Conservation (phyloP, 2,797 vertebrate genomes). For the Serranus cabrilla region DNA sequence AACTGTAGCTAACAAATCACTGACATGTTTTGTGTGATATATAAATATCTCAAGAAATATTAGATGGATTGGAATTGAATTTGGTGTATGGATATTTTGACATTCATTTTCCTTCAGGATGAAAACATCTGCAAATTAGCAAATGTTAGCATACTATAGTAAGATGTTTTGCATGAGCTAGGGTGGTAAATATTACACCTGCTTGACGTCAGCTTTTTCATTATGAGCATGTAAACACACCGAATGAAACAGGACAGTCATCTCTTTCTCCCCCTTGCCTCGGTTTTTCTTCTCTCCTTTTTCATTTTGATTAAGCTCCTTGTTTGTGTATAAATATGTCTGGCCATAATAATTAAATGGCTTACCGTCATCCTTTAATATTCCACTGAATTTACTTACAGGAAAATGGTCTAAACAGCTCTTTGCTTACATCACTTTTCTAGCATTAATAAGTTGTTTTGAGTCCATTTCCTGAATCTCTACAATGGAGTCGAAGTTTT, state of each 20-base stretch:
- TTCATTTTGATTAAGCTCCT: neutral
- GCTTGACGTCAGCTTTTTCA: neutral
- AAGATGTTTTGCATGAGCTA: neutral
- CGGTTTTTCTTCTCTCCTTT: neutral
- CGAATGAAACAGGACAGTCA: neutral
- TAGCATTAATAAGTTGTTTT: neutral
- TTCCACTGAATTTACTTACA: neutral
- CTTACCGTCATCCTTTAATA: neutral
- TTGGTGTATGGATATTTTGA: neutral
- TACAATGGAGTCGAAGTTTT: neutral
- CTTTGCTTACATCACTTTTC: neutral
- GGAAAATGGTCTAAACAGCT: neutral
- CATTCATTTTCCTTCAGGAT: neutral
- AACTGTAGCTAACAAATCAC: neutral
- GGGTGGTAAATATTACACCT: neutral
- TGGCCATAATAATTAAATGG: neutral
- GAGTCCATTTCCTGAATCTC: neutral
- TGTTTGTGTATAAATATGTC: neutral
- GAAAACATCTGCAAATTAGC: neutral
- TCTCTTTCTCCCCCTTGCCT: neutral
- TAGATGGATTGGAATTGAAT: neutral
- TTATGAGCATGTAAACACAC: neutral
- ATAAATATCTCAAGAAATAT: no score
- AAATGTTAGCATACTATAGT: neutral
- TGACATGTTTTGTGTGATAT: no score